Conservation (phyloP, 1,140 invertebrate species). For the Centruroides sculpturatus region DNA sequence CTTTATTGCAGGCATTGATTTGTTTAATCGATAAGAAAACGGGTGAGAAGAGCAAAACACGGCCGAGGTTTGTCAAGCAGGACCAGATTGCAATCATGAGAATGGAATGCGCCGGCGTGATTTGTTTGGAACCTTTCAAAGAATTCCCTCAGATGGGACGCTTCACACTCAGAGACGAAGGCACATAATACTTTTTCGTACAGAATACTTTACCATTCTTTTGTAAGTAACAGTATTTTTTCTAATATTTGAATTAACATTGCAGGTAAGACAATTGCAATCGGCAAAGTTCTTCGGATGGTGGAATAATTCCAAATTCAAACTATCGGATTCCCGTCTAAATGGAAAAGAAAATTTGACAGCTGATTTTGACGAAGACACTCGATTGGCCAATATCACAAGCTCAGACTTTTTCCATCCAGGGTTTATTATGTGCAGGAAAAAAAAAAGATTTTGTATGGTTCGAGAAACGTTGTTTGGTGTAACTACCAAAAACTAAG, state of each 20-base stretch:
- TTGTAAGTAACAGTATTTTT: neutral
- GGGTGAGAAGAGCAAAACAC: constrained; percentile 86
- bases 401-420: too few species aligned
- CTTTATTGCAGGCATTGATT: constrained; percentile 45
- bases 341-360: too few species aligned
- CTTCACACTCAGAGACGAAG: constrained; percentile 98
- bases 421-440: too few species aligned
- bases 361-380: too few species aligned
- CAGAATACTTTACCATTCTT: neutral
- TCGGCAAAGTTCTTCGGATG: constrained; percentile 96
- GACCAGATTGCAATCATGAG: constrained; percentile 99
- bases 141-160: constrained; percentile 97
- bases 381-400: too few species aligned
- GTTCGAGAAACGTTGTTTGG: too few species aligned
- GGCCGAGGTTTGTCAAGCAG: constrained; percentile 96
- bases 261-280: constrained; percentile 94
- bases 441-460: too few species aligned
- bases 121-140: constrained; percentile 97
- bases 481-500: too few species aligned
- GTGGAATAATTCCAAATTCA: constrained; percentile 54
- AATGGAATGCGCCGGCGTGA: constrained; percentile 83
- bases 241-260: constrained; percentile 23
- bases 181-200: constrained; percentile 25
- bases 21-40: constrained; percentile 98
- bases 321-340: too few species aligned